Base-by-base conservation (phyloP, 2,888 invertebrate species). In the Brachyopa scutellaris region DNA sequence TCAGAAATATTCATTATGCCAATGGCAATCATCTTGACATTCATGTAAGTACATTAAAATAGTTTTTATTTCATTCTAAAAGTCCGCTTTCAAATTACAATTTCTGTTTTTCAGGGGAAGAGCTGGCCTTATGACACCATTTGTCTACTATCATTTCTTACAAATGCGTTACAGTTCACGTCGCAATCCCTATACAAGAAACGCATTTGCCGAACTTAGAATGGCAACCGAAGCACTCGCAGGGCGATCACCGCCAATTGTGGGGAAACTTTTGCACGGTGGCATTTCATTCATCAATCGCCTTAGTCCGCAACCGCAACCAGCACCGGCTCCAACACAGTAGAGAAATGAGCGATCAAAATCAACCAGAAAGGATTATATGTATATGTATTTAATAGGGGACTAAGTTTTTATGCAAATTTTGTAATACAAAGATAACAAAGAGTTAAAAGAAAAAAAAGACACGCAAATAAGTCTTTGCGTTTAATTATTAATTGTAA, bases 131-230 rank as follows among this genome's bases (percentile, higher is more conserved):
- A 92, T 99, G 88, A 96, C 98, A 9, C 98, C 99, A 45, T 96
- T 99, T 91, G 94, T 98, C 87, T 99, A 99, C 92, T 99, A 98
- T 91, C 97, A 99, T 90, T 99, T 99, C 92, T 92, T 99, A 87
- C 94, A 95, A 78, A 93, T 97, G 89, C 95, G 99, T 80, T 98
- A 99, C 91, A 92, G 95, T 79, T 99, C 99, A 4, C 94, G 97
- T 72, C 94, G 99, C 86, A 99, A 99, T 92, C 98, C 99, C 0
- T 97, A 97, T 92, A 97, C 97, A 64, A 94, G 97, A 88, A 97
- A 95, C 89, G 95, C 97, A 90, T 99, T 98, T 92, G 93, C 93
- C 85, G 98, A 98, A 90, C 92, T 99, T 87, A 93, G 97, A 85
- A 92, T 94, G 85, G 91, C 93, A 0, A 91, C 95, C 6, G 96